phyloP scores from a whole-genome alignment of 2,888 invertebrate genomes.

The Zele albiditarsus region DNA sequence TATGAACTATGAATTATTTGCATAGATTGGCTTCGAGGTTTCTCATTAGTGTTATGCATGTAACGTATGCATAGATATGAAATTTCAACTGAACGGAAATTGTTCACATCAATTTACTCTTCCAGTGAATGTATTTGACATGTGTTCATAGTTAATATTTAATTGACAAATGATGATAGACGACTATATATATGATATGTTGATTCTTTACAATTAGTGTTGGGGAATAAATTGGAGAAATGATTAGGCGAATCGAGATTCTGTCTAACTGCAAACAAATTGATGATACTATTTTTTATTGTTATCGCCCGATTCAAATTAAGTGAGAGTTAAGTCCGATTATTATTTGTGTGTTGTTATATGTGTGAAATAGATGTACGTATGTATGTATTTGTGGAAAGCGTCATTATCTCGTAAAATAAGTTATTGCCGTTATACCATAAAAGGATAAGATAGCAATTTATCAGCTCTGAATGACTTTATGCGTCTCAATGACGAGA shows the following conservation, averaged over 20 bases:
- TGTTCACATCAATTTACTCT: no score
- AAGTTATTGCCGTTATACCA: slow-evolving; percentile 64
- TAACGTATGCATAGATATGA: slow-evolving; percentile 13
- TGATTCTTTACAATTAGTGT: no score
- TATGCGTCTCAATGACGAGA: slow-evolving; percentile 55
- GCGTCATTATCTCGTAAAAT: slow-evolving; percentile 60
- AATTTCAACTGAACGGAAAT: no score
- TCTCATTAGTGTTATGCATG: slow-evolving; percentile 56
- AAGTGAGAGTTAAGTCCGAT: background rate
- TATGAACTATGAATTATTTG: slow-evolving; percentile 57
- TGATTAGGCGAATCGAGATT: no score
- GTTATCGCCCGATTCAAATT: background rate
- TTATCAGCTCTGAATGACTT: slow-evolving; percentile 65
- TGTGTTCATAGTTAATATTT: background rate
- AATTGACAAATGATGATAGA: background rate
- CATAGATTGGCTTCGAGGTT: slow-evolving; percentile 57
- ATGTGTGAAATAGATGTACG: background rate
- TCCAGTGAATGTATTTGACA: background rate
- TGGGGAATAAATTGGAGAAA: no score
- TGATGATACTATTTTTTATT: background rate
- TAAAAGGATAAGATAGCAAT: slow-evolving; percentile 68
- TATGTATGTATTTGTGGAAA: background rate
- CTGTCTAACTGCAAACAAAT: background rate
- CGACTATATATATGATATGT: no score
- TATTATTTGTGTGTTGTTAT: background rate